phyloP scores from a whole-genome alignment of 2,797 vertebrate genomes.

The Rhinoraja longicauda region DNA sequence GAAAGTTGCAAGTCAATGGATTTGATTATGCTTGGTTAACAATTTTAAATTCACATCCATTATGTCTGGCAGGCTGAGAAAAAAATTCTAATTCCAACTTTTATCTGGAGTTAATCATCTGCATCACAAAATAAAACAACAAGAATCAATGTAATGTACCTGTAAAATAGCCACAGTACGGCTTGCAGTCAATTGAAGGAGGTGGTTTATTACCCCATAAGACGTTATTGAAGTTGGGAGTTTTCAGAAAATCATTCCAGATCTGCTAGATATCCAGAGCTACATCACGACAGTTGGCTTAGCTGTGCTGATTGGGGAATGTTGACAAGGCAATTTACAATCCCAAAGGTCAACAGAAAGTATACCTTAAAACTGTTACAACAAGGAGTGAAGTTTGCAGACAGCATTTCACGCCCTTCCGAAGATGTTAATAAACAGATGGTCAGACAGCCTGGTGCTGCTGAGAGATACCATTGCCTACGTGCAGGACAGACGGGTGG shows the following conservation, averaged over 20 bases:
- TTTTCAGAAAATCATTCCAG: not conserved
- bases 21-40: not conserved
- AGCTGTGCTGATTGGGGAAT: not conserved
- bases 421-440: not conserved
- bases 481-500: no score
- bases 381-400: not conserved
- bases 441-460: no score
- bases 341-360: not conserved
- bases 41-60: not conserved
- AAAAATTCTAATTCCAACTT: not conserved
- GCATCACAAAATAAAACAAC: slow-evolving; percentile 2
- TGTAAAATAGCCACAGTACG: not conserved
- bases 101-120: slow-evolving; percentile 13
- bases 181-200: not conserved
- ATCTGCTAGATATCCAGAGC: not conserved
- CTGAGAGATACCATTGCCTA: no score
- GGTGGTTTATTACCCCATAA: not conserved
- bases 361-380: not conserved
- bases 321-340: not conserved
- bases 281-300: not conserved
- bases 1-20: not conserved
- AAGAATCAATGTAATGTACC: not conserved
- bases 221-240: not conserved
- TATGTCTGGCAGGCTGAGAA: not conserved
- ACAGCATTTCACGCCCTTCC: not conserved